These are phyloP conservation scores for Galagoides demidoff DNA, from an alignment of 2,797 vertebrate genomes.

Conservation along the genomic window DNA sequence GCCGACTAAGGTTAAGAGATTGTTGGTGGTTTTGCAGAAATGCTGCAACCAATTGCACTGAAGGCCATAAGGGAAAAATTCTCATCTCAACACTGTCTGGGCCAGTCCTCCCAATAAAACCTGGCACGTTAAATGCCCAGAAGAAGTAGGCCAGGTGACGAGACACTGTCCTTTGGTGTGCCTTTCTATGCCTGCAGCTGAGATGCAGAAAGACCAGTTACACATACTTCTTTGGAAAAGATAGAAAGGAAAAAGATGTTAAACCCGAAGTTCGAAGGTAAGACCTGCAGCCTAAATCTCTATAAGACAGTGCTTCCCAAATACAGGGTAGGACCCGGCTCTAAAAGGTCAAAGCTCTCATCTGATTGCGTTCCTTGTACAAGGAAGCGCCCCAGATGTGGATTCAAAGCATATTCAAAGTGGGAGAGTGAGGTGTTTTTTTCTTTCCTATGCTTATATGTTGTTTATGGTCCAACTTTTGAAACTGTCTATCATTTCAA, in stretches of 20 bases:
- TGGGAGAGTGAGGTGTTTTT: slow-evolving; percentile 16
- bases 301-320: slow-evolving; percentile 23
- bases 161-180: neutral
- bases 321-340: slow-evolving; percentile 38
- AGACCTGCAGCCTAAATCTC: slow-evolving; percentile 56
- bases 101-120: neutral
- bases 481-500: slow-evolving; percentile 86
- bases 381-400: slow-evolving; percentile 54
- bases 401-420: slow-evolving; percentile 70
- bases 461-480: slow-evolving; percentile 76
- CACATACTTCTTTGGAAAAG: neutral
- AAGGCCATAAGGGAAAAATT: neutral
- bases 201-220: slow-evolving; percentile 7
- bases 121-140: neutral
- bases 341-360: slow-evolving; percentile 64
- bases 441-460: slow-evolving; percentile 70
- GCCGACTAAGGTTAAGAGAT: neutral
- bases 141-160: neutral
- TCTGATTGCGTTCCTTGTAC: slow-evolving; percentile 54
- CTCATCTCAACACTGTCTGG: neutral
- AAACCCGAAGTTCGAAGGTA: slow-evolving; percentile 61
- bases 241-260: neutral
- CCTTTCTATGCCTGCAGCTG: neutral
- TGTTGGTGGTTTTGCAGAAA: neutral
- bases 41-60: neutral